These are phyloP conservation scores for Centropus unirufus DNA, from an alignment of 2,113 vertebrate species.

Conservation along the genomic window DNA sequence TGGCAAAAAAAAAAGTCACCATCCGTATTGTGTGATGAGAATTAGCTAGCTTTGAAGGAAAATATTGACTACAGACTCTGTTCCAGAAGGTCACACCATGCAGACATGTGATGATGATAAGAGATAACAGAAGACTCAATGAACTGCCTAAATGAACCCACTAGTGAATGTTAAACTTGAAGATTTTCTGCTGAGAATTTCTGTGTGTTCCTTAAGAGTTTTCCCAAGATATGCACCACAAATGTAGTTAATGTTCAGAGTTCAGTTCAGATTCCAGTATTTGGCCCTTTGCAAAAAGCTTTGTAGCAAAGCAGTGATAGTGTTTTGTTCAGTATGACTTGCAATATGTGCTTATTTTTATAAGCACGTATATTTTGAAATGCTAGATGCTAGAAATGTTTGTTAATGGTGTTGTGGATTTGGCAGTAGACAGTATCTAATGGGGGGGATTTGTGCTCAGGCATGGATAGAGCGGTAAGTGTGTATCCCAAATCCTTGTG, in stretches of 20 bases:
- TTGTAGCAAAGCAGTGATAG: not conserved
- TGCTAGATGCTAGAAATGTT: not conserved
- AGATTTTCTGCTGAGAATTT: not conserved
- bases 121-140: not conserved
- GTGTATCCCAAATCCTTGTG: not conserved
- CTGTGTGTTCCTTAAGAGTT: not conserved
- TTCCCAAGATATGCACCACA: not conserved
- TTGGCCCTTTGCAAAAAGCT: not conserved
- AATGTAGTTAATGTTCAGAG: not conserved
- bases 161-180: not conserved
- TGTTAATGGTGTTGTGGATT: not conserved
- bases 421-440: not conserved
- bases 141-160: not conserved
- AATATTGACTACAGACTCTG: not conserved
- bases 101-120: not conserved
- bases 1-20: not conserved
- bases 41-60: not conserved
- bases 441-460: not conserved
- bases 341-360: not conserved
- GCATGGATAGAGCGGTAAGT: not conserved
- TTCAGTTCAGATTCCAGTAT: not conserved
- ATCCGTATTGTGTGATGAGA: not conserved
- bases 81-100: not conserved
- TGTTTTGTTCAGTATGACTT: not conserved
- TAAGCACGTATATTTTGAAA: not conserved